phyloP scores from a whole-genome alignment of 2,797 vertebrate genomes.

The Macrochelys suwanniensis region DNA sequence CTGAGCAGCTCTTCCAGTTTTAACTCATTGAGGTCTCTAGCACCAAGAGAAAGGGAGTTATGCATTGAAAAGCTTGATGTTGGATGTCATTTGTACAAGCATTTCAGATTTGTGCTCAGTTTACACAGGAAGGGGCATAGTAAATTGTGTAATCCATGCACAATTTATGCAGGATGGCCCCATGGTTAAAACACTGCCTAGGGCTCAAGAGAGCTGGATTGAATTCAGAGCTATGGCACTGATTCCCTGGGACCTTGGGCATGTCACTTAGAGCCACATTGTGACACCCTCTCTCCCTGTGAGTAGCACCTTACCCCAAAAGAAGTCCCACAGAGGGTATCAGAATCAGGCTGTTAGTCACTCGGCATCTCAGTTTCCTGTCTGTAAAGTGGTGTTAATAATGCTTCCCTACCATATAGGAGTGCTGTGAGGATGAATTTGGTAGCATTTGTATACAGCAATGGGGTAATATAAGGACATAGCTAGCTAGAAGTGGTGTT shows the following conservation, averaged over 20 bases:
- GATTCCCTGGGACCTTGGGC: not conserved
- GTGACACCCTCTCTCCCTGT: fast-evolving
- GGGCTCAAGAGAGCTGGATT: fast-evolving
- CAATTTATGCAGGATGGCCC: fast-evolving
- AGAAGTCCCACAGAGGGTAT: not conserved
- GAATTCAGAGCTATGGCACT: not conserved
- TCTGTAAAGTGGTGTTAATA: not conserved
- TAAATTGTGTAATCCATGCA: not conserved
- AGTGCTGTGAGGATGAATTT: not conserved
- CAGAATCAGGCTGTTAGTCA: not conserved
- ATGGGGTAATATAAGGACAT: not conserved
- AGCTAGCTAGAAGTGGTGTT: not conserved
- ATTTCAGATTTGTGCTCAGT: fast-evolving
- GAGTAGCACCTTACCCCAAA: not conserved
- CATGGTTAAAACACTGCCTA: fast-evolving
- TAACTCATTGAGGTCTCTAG: conserved; percentile 18
- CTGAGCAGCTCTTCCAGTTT: conserved; percentile 51
- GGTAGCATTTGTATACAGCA: fast-evolving
- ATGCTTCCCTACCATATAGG: not conserved
- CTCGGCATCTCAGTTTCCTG: not conserved
- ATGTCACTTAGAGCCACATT: not conserved
- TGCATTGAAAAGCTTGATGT: fast-evolving
- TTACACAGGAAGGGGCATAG: not conserved
- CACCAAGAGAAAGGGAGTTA: fast-evolving
- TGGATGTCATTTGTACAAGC: not conserved